Evolutionary conservation across 2,113 vertebrate genomes (phyloP), one percentile per base, ranked within the genome.

Genomic region (Leucoraja erinaceus): DNA sequence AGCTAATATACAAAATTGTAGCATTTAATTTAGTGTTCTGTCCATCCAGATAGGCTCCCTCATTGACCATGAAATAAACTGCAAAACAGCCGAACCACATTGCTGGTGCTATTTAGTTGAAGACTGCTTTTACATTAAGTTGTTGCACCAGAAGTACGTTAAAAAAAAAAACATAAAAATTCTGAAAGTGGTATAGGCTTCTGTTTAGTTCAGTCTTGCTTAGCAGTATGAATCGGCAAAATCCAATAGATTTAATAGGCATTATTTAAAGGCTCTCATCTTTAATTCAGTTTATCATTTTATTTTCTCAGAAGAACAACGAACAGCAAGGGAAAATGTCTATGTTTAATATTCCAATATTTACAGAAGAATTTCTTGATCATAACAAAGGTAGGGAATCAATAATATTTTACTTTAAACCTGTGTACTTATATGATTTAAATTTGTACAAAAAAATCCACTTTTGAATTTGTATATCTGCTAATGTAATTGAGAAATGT

Each of bases 331-430:
- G 90, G 47, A 91, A 63, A 72, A 91, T 91, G 90, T 91, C 90
- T 47, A 72, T 91, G 90, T 91, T 91, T 72, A 72, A 91, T 91
- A 91, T 91, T 91, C 90, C 90, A 72, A 91, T 91, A 72, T 91
- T 91, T 91, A 91, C 90, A 28, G 90, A 91, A 72, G 90, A 91
- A 31, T 91, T 91, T 91, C 90, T 91, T 11, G 68, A 91, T 72
- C 90, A 91, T 91, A 91, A 91, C 90, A 91, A 91, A 91, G 90
- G 90, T 91, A 74, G 16, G 63, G 28, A 90, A 68, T 31, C 5
- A 38, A 25, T n/a, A 14, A 31, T 4, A 88, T 3, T 63, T 63
- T 25, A 54, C 38, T 90, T 90, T 90, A 20, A 20, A 0, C 18
- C 38, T 38, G 14, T n/a, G 5, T 5, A 70, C 10, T 47, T 38